Conservation (phyloP, 2,888 invertebrate species). For the Tillus elongatus region DNA sequence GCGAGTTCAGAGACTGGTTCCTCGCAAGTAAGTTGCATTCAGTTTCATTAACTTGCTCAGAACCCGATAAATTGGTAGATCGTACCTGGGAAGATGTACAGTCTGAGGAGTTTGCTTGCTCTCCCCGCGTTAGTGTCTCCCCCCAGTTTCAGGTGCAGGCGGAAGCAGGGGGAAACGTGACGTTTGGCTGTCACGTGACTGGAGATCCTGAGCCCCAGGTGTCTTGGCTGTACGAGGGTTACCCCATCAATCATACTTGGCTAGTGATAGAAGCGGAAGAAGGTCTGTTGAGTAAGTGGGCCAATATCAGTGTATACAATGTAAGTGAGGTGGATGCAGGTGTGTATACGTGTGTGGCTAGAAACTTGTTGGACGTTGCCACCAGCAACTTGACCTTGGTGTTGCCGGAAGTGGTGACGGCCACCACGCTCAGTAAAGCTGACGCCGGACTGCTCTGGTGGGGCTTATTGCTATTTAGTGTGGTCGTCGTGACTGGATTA, state of each 20-base stretch:
- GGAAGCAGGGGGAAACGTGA: constrained; percentile 73
- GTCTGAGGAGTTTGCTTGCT: constrained; percentile 71
- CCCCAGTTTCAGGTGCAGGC: constrained; percentile 48
- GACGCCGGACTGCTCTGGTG: constrained; percentile 65
- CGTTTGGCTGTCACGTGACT: constrained; percentile 69
- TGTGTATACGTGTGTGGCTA: constrained; percentile 73
- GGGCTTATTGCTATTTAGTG: constrained; percentile 61
- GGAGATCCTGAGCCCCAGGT: constrained; percentile 79
- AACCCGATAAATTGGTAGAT: constrained; percentile 60
- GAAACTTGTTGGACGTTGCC: constrained; percentile 54
- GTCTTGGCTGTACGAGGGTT: constrained; percentile 74
- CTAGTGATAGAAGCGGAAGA: constrained; percentile 42
- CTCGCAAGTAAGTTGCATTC: constrained; percentile 64
- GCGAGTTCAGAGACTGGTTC: constrained; percentile 78
- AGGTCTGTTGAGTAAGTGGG: constrained; percentile 52
- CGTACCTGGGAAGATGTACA: constrained; percentile 69
- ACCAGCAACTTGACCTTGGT: constrained; percentile 56
- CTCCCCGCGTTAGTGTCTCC: constrained; percentile 53
- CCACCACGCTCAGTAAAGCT: constrained; percentile 67
- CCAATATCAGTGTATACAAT: constrained; percentile 73
- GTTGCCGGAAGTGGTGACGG: constrained; percentile 60
- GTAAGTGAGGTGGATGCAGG: constrained; percentile 75
- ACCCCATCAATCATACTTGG: constrained; percentile 49
- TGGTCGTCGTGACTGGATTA: constrained; percentile 54
- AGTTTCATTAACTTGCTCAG: constrained; percentile 62